Conservation (phyloP, 2,797 vertebrate species). For the Acomys russatus region DNA sequence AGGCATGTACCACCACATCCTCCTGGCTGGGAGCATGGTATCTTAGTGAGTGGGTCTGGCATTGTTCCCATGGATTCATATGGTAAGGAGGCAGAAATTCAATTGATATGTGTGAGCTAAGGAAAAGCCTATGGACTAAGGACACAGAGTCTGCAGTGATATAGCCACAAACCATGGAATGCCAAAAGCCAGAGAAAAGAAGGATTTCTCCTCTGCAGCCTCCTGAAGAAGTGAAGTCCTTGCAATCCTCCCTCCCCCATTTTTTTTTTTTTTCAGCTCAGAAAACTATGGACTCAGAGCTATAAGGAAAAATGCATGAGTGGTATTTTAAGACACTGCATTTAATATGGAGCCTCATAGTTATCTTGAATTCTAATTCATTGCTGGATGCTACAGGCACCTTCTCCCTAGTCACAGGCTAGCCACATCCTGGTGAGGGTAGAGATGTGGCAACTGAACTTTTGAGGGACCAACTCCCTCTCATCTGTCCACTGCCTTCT, state of each 20-base stretch:
- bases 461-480: not conserved
- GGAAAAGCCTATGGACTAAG: not conserved
- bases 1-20: too few species aligned
- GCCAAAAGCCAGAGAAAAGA: not conserved
- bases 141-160: not conserved
- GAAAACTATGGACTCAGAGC: not conserved
- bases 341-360: not conserved
- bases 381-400: not conserved
- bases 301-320: not conserved
- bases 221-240: not conserved
- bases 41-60: too few species aligned
- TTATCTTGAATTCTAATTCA: not conserved
- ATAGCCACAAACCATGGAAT: not conserved
- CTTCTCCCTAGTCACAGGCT: fast-evolving
- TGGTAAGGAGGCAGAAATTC: not conserved
- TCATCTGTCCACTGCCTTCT: not conserved
- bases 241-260: not conserved
- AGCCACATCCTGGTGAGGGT: not conserved
- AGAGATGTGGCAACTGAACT: not conserved
- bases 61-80: not conserved
- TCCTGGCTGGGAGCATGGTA: not conserved
- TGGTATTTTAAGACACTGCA: not conserved
- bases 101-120: not conserved
- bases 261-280: not conserved
- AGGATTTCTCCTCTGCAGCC: not conserved